Base-by-base conservation (phyloP, 2,888 invertebrate genomes). In the Megaustenia siamemsis region DNA sequence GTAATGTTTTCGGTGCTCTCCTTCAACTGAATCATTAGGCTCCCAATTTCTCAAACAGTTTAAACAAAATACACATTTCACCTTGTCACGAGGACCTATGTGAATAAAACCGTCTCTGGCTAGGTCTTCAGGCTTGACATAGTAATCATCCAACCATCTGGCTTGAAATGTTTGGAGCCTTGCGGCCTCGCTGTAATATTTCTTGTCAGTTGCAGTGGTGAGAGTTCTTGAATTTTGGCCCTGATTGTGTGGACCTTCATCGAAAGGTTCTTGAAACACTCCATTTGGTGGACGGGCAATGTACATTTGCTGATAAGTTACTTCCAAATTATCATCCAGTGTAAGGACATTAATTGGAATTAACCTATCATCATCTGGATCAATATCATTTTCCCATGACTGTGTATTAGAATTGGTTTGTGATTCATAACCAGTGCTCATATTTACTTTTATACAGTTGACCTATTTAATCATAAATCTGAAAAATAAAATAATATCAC, bases 41-140 rank as follows among this genome's bases (percentile, higher is more conserved):
- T 97, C 97, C 98, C 98, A 99, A 92, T 98, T 97, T 91, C 97
- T 97, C 4, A 99, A 95, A 0, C 98, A 97, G 66, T 97, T 97
- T 88, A 97, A 97, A 93, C 98, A 99, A 92, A 97, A 97, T 93
- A 97, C 98, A 93, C 98, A 99, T 86, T 85, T 73, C 35, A 98
- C 98, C 92, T 97, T 96, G 94, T 98, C 98, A 53, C 96, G 96
- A 86, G 96, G 95, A 12, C 95, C 95, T 82, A 90, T 93, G 92
- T 97, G 98, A 93, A 96, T 98, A 94, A 98, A 98, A 35, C 98
- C 98, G 77, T 98, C 98, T 89, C 97, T 97, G 21, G 97, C 97
- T 80, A 98, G 95, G 85, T 96, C 91, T 35, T 78, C 82, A 43
- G 92, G 89, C 5, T 86, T 69, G 0, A 86, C 86, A 76, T 24